Evolutionary conservation across 2,888 invertebrate genomes (phyloP).

Genomic region (Alentia gelatinosa): DNA sequence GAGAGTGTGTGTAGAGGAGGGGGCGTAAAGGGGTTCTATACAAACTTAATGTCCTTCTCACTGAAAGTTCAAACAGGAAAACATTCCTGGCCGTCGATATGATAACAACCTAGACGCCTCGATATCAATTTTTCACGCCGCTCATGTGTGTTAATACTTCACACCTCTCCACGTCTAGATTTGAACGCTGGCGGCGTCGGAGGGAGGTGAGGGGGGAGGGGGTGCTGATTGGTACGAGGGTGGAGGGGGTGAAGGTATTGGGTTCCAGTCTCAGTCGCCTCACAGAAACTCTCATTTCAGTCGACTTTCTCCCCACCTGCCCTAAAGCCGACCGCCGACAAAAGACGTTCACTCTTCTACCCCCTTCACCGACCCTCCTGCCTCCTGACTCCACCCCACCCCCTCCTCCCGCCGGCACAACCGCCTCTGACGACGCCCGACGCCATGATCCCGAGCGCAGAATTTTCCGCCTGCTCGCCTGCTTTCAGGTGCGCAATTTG

Average conservation of each 20-base stretch:
- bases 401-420: not conserved
- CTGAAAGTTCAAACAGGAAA: not conserved
- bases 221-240: not conserved
- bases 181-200: conserved; percentile 16
- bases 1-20: not conserved
- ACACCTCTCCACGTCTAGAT: conserved; percentile 21
- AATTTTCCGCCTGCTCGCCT: conserved; percentile 11
- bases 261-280: not conserved
- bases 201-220: not conserved
- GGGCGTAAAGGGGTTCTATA: conserved; percentile 2
- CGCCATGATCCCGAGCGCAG: not conserved
- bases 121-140: conserved; percentile 53
- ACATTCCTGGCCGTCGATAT: conserved; percentile 41
- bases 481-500: conserved; percentile 45
- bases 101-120: conserved; percentile 22
- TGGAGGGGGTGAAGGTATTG: not conserved
- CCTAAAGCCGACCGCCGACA: not conserved
- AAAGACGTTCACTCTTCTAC: not conserved
- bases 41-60: conserved; percentile 44
- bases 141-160: conserved; percentile 51
- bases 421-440: not conserved
- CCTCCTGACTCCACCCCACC: not conserved
- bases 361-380: not conserved
- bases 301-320: conserved; percentile 33
- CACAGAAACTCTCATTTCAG: not conserved